Conservation (phyloP, 2,113 vertebrate species). For the Cottus gobio region DNA sequence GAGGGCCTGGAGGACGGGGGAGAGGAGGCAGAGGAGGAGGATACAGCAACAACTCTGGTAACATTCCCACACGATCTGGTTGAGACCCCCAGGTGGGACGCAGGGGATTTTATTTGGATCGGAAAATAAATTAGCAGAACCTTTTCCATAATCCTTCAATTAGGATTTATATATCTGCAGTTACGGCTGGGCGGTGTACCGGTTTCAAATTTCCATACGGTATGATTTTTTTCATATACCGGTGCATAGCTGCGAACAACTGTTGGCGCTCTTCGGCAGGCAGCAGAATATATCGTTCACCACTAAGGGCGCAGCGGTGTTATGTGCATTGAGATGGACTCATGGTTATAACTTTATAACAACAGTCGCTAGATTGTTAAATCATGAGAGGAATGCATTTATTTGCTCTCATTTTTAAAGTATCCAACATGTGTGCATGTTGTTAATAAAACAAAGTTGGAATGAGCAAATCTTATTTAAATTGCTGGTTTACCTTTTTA, state of each 20-base stretch:
- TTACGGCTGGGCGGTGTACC: no score
- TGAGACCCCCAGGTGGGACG: background rate
- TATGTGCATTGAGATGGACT: no score
- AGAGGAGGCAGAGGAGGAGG: slow-evolving; percentile 88
- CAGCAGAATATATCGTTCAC: no score
- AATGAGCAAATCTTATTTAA: background rate
- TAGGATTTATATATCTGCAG: background rate
- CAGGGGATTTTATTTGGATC: background rate
- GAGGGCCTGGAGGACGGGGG: slow-evolving; percentile 88
- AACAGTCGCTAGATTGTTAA: no score
- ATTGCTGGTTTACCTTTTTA: background rate
- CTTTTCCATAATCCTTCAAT: background rate
- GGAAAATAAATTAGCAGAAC: background rate
- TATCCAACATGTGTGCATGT: background rate
- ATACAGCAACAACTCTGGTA: slow-evolving; percentile 93
- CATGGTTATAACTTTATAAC: no score
- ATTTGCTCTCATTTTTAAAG: background rate
- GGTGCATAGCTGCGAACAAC: no score
- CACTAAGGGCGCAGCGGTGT: no score
- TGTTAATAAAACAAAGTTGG: background rate
- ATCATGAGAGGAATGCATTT: background rate
- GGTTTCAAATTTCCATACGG: no score
- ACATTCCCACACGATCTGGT: background rate
- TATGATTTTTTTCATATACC: no score
- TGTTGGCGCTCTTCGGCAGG: no score